Evolutionary conservation across 2,113 vertebrate species (phyloP), one percentile per base, ranked within the genome.

Genomic region (Morone chrysops): DNA sequence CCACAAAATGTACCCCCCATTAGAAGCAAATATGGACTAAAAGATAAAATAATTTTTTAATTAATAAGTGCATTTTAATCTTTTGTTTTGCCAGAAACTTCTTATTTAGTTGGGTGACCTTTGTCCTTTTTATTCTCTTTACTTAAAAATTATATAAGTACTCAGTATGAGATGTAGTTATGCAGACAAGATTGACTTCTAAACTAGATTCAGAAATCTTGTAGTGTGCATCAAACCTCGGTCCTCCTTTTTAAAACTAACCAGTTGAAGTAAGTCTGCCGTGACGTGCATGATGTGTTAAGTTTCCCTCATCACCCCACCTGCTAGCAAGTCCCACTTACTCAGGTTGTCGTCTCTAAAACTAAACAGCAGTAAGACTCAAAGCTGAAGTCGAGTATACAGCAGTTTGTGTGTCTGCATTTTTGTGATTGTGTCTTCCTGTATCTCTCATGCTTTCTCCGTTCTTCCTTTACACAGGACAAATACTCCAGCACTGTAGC

Each of bases 201-300:
- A 47, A 12, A 47, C 11, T 43, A 9, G 11, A 36, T 80, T 1
- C 53, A 67, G 45, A 82, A 87, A 83, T 87, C 77, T 73, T 89
- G 81, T 63, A 18, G 78, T 82, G 89, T 91, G 90, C 86, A 80
- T 84, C 38, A 10, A 60, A 38, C 75, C 65, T 4, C 45, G 6
- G 16, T n/a, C 54, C 45, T 41, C 38, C 22, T 61, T 22, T 66
- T 25, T n/a, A 18, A 60, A 59, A 89, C 90, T 94, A 95, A 95
- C 90, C 70, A n/a, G 80, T 80, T 74, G 22, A 56, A 70, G 61
- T 91, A 91, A 94, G 85, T 69, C 57, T 84, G 56, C 66, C 61
- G 72, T 75, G 59, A 65, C 0, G 69, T 92, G 93, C 94, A 94
- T 92, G 90, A 84, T 56, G 59, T 83, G 80, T 80, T 81, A 9